phyloP scores from a whole-genome alignment of 2,113 vertebrate genomes.

The Gobiocypris rarus region DNA sequence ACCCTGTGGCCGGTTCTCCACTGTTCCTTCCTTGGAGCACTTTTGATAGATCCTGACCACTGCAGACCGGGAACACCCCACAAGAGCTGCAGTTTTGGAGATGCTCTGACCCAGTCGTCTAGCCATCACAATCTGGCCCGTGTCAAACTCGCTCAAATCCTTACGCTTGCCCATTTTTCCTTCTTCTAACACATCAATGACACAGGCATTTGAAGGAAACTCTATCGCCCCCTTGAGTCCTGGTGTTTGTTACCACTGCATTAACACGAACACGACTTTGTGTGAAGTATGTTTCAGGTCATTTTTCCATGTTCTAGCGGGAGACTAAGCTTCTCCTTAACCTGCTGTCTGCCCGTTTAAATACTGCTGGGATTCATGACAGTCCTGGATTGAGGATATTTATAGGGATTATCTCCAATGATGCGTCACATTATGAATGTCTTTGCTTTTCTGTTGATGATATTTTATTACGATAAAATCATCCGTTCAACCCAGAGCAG shows the following conservation, averaged over 20 bases:
- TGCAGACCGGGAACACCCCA: too few species aligned
- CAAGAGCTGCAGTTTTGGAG: too few species aligned
- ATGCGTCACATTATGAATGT: constrained; percentile 43
- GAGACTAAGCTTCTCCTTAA: not conserved
- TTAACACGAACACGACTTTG: not conserved
- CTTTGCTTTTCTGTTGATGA: constrained; percentile 49
- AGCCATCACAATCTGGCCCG: too few species aligned
- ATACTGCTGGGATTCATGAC: not conserved
- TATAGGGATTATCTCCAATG: constrained; percentile 42
- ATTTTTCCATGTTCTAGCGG: not conserved
- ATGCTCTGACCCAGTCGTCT: too few species aligned
- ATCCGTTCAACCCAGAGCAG: not conserved
- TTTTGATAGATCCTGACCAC: too few species aligned
- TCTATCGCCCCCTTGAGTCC: not conserved
- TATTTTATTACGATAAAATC: not conserved
- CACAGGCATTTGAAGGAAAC: too few species aligned
- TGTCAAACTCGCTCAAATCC: too few species aligned
- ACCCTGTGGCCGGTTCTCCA: too few species aligned
- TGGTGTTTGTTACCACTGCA: not conserved
- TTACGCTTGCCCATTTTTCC: too few species aligned
- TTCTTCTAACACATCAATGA: too few species aligned
- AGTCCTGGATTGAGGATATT: constrained; percentile 33
- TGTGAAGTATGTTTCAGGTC: not conserved
- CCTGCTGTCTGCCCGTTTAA: not conserved
- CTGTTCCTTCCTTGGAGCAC: too few species aligned